A percentile compares a stretch with the other conserved stretches of the same genome.
phyloP scores from a whole-genome alignment of 2,888 invertebrate genomes.

The Tetragonula carbonaria region DNA sequence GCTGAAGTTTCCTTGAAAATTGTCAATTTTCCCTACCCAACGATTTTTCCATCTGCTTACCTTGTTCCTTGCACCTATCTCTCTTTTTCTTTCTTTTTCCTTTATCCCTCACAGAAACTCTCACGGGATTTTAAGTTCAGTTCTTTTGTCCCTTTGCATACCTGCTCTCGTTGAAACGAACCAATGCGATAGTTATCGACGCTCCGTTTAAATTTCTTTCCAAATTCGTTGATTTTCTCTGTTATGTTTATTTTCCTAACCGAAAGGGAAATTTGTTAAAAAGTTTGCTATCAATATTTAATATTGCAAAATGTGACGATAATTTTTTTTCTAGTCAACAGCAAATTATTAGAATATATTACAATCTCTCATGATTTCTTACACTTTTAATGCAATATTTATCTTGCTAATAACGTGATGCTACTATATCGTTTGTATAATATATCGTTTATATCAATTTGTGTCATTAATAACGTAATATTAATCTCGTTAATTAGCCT shows the following conservation, averaged over 20 bases:
- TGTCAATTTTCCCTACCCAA: conserved; percentile 61
- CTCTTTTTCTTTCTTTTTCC: conserved; percentile 27
- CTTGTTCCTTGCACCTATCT: conserved; percentile 20
- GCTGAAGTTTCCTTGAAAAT: conserved; percentile 69
- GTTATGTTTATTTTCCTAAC: background rate
- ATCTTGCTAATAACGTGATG: no score
- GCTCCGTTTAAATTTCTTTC: conserved; percentile 10
- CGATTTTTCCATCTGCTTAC: conserved; percentile 48
- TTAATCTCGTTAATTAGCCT: no score
- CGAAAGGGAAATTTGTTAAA: background rate
- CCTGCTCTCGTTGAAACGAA: conserved; percentile 58
- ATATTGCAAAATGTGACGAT: background rate
- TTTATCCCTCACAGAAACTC: conserved; percentile 31
- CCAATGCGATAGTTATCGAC: conserved; percentile 41
- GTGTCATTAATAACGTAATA: no score
- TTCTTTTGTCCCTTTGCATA: conserved; percentile 64
- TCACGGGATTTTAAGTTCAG: conserved; percentile 48
- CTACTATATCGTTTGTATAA: no score
- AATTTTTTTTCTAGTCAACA: background rate
- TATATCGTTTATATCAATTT: no score
- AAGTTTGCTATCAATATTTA: background rate
- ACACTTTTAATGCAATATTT: background rate
- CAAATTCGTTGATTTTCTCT: background rate
- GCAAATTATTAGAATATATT: background rate
- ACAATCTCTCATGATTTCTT: background rate